phyloP scores from a whole-genome alignment of 2,113 vertebrate genomes.

The Gila orcuttii region DNA sequence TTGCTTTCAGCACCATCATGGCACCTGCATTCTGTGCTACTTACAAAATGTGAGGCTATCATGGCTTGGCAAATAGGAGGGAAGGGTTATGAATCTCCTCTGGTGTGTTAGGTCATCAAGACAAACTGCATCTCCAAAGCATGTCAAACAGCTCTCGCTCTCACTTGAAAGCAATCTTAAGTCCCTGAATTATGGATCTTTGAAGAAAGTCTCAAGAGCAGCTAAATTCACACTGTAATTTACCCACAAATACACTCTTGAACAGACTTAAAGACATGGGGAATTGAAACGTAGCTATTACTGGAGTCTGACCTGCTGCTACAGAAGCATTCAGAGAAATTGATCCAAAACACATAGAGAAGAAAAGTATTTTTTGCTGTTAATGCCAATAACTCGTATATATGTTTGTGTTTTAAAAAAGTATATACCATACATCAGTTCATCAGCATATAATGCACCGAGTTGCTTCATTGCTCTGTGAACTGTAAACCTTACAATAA shows the following conservation, averaged over 20 bases:
- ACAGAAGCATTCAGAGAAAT: neutral
- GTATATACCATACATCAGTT: neutral
- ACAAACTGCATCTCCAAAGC: neutral
- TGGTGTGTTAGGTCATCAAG: neutral
- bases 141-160: neutral
- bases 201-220: neutral
- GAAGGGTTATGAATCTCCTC: conserved; percentile 16
- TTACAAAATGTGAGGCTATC: neutral
- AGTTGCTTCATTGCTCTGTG: neutral
- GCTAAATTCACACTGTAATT: conserved; percentile 1
- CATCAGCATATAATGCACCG: neutral
- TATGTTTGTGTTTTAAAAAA: neutral
- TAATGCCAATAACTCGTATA: neutral
- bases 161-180: neutral
- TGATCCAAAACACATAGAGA: neutral
- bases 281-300: neutral
- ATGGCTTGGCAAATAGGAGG: neutral
- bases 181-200: neutral
- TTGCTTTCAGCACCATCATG: neutral
- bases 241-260: conserved; percentile 19
- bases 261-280: neutral
- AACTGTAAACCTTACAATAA: neutral
- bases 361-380: neutral
- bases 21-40: neutral
- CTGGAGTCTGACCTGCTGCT: neutral